Evolutionary conservation across 2,888 invertebrate species (phyloP), one percentile per base, ranked within the genome.

Genomic region (Fabriciana adippe): DNA sequence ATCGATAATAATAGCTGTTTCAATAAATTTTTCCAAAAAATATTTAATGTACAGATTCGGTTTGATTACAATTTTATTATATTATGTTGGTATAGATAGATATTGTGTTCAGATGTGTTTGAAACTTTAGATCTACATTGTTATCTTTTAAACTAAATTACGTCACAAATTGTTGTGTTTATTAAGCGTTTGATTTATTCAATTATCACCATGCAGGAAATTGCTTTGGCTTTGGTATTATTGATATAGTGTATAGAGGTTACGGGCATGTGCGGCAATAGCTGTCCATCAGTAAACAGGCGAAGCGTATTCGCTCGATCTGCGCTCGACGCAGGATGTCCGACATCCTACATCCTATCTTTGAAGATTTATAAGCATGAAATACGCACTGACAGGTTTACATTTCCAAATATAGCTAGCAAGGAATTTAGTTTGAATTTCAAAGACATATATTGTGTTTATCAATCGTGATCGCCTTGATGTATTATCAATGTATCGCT

Each of bases 311-410:
- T 63, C 26, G 59, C 47, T 61, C 64, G 50, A 41, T 16, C n/a
- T 18, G 45, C 16, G 18, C 15, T 35, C 48, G 41, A 13, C 54
- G 16, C 65, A 70, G 70, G 62, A 68, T 64, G 66, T 70, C 68
- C 65, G 63, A 68, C 68, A 66, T 68, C 65, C 62, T 51, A 51
- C 62, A 65, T 66, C 68, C 66, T 66, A 63, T 68, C 57, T 59
- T 55, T 31, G 54, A 18, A 51, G 66, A 66, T 53, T 51, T 55
- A 62, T 55, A 66, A 56, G 45, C 60, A 31, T 16, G 53, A 50
- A 41, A 66, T 48, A 45, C 55, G 35, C 35, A 50, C 55, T 50
- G 61, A 61, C 61, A 61, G 51, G 61, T 41, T 61, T 61, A 55
- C 66, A 61, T 55, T 14, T 55, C 61, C 47, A 55, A 66, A 66